phyloP scores from a whole-genome alignment of 2,113 vertebrate genomes.

The Phasianus colchicus region DNA sequence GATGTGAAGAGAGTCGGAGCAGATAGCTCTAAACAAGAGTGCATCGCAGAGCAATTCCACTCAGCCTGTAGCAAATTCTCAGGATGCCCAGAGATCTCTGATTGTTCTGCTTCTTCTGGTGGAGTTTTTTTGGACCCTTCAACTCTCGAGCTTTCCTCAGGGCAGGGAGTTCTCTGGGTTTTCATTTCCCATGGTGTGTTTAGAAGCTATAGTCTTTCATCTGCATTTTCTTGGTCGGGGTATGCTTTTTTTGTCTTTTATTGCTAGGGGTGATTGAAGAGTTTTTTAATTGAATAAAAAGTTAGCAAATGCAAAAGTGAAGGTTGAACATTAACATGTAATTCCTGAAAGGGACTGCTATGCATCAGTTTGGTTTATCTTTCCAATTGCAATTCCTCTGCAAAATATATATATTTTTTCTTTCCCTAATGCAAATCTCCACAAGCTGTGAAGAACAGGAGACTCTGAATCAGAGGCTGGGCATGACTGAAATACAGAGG shows the following conservation, averaged over 20 bases:
- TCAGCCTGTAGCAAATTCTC: background rate
- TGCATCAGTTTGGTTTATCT: background rate
- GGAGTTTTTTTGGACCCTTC: slow-evolving; percentile 46
- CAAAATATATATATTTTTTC: background rate
- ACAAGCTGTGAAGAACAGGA: background rate
- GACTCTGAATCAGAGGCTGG: background rate
- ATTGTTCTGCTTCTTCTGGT: slow-evolving; percentile 22
- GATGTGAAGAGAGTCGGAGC: background rate
- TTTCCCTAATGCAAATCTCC: background rate
- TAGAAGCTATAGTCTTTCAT: slow-evolving; percentile 50
- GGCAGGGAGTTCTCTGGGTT: slow-evolving; percentile 61
- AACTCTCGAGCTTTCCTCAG: slow-evolving; percentile 39
- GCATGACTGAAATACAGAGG: background rate
- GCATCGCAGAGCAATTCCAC: background rate
- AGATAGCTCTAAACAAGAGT: background rate
- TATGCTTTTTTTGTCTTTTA: slow-evolving; percentile 8
- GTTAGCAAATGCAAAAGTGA: background rate
- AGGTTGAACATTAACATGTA: background rate
- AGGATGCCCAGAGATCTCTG: background rate
- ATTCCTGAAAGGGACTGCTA: background rate
- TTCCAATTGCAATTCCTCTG: background rate
- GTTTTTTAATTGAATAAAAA: background rate
- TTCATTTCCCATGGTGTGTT: slow-evolving; percentile 51
- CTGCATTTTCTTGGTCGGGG: slow-evolving; percentile 27
- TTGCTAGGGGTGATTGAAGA: background rate